Evolutionary conservation across 2,113 vertebrate species (phyloP), one percentile per base, ranked within the genome.

Genomic region (Barnardius zonarius): DNA sequence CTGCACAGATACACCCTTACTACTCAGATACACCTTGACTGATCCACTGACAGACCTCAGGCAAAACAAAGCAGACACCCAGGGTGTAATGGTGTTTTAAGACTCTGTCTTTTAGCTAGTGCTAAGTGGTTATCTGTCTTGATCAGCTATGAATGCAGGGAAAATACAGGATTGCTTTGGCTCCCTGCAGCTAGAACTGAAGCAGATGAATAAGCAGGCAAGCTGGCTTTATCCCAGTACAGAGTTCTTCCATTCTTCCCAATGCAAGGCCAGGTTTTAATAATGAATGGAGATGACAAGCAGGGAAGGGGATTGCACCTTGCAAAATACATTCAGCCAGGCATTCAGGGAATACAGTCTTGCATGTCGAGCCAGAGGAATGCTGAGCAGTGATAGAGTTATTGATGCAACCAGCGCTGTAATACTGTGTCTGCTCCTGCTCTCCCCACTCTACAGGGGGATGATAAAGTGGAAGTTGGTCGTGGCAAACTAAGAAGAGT

Each of bases 1-100:
- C 39, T 87, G 70, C 57, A 39, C 2, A 30, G 72, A 67, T 75
- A 80, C 86, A 90, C 78, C 88, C 90, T 41, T 88, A 70, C 66
- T 79, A 11, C 76, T 61, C 69, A 64, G 73, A 51, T 22, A 28
- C 8, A 27, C 49, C 15, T 4, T 35, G 44, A 83, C 41, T 70
- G 79, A 87, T 73, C 90, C 44, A 25, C 75, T 77, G 79, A 85
- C 4, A 91, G 87, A 75, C 30, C 52, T 59, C 39, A 43, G 74
- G 68, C 49, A 86, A 86, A 95, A 72, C n/a, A 78, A 74, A 90
- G 49, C 72, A 54, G 49, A 70, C 39, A 52, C 16, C 4, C 1
- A 2, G n/a, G n/a, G 37, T 62, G n/a, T 46, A 57, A 77, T 30
- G 41, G 57, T 49, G 62, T 86, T 93, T 85, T 85, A 83, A 94